Base-by-base conservation (phyloP, 1,140 invertebrate genomes). In the Octopus sinensis region DNA sequence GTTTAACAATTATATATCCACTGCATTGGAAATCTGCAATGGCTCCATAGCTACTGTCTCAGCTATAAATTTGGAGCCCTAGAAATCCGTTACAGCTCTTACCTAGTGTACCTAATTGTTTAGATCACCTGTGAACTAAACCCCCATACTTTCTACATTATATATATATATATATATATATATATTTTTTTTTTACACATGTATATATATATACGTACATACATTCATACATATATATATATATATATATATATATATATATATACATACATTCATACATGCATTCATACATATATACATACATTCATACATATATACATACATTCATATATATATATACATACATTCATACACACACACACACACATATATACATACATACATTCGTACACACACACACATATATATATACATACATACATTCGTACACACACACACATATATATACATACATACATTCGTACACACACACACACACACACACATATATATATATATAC, bases 141-240 rank as follows among this genome's bases (percentile, higher is more conserved):
- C n/a, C n/a, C n/a, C n/a, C n/a, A n/a, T n/a, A n/a, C n/a, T n/a
- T n/a, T n/a, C n/a, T n/a, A n/a, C n/a, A n/a, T n/a, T 62, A 62
- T 62, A 62, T 62, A 62, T 62, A 62, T 62, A 62, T 62, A 62
- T 62, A 62, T 62, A 62, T 62, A 62, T 62, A 62, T 62, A 62
- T 62, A 62, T 62, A 62, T 62, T 9, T 62, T 62, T 9, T 62
- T 9, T 62, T 9, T 62, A 62, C 17, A 62, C 17, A 62, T 62
- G 17, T 62, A 62, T 62, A 62, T 62, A 62, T 62, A 62, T 62
- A 62, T 62, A 62, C 17, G 56, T 62, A 62, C 17, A 62, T 62
- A 62, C 17, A 62, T 62, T 9, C 17, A 17, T 62, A 62, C 17
- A 62, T 62, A 62, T 62, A 62, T 62, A 62, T 62, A 62, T 62